A percentile compares a stretch with the other conserved stretches of the same genome.
Conservation (phyloP, 1,140 invertebrate genomes). For the Leptestheria dahalacensis region DNA sequence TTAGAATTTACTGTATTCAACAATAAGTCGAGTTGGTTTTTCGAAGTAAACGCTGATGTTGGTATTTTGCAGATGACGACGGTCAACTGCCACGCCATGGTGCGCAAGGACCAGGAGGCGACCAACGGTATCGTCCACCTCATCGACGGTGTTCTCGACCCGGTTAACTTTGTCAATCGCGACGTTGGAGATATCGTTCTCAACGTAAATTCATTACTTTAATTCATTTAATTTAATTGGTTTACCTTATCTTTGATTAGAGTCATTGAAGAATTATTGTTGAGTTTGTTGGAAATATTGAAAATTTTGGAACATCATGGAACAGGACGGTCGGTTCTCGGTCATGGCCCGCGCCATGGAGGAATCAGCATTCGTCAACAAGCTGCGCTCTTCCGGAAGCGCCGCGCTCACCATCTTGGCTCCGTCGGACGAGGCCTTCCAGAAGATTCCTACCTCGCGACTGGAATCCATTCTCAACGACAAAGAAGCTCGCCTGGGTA, state of each 20-base stretch:
- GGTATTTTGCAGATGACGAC: constrained; percentile 32
- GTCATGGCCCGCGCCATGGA: constrained; percentile 38
- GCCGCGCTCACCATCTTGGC: constrained; percentile 41
- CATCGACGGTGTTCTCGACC: constrained; percentile 46
- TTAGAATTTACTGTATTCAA: no score
- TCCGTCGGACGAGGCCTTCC: constrained; percentile 44
- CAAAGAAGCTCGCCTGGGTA: constrained; percentile 27
- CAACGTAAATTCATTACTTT: constrained; percentile 18
- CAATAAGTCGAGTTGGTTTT: no score
- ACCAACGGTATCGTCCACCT: constrained; percentile 53
- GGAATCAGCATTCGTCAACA: constrained; percentile 28
- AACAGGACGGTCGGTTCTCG: constrained; percentile 37
- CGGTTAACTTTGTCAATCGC: constrained; percentile 26
- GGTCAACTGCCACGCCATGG: constrained; percentile 36
- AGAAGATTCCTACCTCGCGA: constrained; percentile 29
- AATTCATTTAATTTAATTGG: neutral
- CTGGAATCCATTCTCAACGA: constrained; percentile 28
- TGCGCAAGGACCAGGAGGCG: constrained; percentile 37
- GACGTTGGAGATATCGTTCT: constrained; percentile 24
- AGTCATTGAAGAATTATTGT: no score
- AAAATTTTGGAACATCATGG: constrained; percentile 5
- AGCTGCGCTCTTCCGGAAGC: constrained; percentile 23
- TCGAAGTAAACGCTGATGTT: no score
- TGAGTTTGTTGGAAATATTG: neutral
- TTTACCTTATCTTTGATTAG: neutral